Evolutionary conservation across 2,113 vertebrate genomes (phyloP).

Genomic region (Semnornis frantzii): DNA sequence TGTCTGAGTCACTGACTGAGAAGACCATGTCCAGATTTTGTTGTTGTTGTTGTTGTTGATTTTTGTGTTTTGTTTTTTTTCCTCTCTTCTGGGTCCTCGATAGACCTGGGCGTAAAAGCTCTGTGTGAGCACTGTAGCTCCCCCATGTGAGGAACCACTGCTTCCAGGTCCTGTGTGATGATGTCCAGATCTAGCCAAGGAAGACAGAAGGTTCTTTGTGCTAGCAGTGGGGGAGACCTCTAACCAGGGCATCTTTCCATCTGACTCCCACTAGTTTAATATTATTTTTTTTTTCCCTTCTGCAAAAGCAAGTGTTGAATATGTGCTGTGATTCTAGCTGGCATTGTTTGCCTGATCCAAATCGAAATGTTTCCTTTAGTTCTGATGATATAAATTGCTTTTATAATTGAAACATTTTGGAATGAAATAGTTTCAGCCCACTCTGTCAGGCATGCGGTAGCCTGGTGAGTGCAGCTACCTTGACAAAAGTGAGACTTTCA

Average conservation of each 20-base stretch:
- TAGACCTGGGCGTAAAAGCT: neutral
- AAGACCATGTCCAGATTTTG: neutral
- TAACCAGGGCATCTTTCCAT: neutral
- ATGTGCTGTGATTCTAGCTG: neutral
- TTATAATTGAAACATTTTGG: neutral
- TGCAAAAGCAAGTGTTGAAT: neutral
- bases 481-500: neutral
- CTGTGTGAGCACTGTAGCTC: neutral
- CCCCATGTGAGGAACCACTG: neutral
- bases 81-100: neutral
- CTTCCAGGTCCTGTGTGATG: neutral
- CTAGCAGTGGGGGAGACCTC: neutral
- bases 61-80: neutral
- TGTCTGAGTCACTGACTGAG: neutral
- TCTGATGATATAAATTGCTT: neutral
- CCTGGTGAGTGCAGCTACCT: neutral
- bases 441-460: neutral
- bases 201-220: neutral
- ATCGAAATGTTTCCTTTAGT: neutral
- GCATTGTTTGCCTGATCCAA: neutral
- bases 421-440: neutral
- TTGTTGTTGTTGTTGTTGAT: too few species aligned
- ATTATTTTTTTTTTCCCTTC: neutral
- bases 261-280: neutral
- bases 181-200: neutral